Evolutionary conservation across 2,113 vertebrate genomes (phyloP), one percentile per base, ranked within the genome.

Genomic region (Gadus macrocephalus): DNA sequence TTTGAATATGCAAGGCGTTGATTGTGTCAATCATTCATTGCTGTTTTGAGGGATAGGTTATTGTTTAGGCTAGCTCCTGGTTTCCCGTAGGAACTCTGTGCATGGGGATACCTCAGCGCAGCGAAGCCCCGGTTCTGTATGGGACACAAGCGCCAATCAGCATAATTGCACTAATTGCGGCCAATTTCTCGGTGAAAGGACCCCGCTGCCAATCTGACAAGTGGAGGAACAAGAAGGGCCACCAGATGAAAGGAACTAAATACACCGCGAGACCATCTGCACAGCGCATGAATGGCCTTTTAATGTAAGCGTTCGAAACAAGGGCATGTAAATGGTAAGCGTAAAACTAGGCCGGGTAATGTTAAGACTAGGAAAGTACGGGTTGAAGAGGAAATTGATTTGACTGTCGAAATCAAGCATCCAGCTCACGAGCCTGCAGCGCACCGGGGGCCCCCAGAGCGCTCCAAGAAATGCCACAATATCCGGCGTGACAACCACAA

Each of bases 111-210:
- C 85, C 73, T 83, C 71, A 65, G 71, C 79, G 80, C 82, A 84
- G 85, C 82, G 64, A 82, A 81, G 82, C 83, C 85, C 78, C 81
- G 85, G 87, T 91, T 92, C 89, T 89, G 88, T 82, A 88, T 83
- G 76, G 86, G 89, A 86, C 82, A 93, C 92, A 93, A 90, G 85
- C 91, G 89, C 89, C 90, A 91, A 95, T 94, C 91, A 93, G 86
- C 91, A 93, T 94, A 95, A 95, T 92, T 93, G 90, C 88, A 91
- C 86, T 93, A 93, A 94, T 94, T 94, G 91, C 90, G 85, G 85
- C 88, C 89, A 92, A 87, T 91, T 93, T 89, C 87, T 87, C 81
- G 67, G 67, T 91, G 88, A 94, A 93, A 91, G 90, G 89, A 88
- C 78, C 79, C 89, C 81, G 88, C 90, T 93, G 90, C 92, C 91